Percentiles rank a stretch among this genome's conserved stretches.
phyloP scores from a whole-genome alignment of 2,888 invertebrate genomes.

The Pherbina coryleti region DNA sequence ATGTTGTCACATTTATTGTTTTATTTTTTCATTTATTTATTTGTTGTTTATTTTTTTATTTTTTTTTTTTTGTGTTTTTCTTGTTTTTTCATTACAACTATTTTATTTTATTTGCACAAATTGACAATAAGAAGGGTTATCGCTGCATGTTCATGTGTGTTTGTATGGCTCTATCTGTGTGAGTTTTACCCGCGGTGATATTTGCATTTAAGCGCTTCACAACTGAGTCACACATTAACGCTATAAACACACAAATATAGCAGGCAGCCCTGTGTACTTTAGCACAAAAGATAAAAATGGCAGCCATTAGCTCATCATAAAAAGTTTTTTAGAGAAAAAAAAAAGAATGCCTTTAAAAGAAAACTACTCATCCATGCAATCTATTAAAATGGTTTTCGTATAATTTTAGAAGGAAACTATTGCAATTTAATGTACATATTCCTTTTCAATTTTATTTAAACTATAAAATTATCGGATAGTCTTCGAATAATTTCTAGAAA shows the following conservation, averaged over 20 bases:
- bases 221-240: background rate
- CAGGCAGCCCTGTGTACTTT: background rate
- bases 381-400: too few relatives aligned
- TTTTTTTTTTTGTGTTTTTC: slow-evolving; percentile 1
- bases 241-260: background rate
- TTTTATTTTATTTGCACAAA: slow-evolving; percentile 25
- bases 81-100: background rate
- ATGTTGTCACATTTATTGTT: background rate
- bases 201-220: background rate
- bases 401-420: too few relatives aligned
- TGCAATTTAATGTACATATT: too few relatives aligned
- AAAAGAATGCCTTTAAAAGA: too few relatives aligned
- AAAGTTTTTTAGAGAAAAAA: too few relatives aligned
- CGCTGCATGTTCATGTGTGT: background rate
- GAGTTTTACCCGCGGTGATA: background rate
- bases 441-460: too few relatives aligned
- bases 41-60: background rate
- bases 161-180: background rate
- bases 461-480: too few relatives aligned
- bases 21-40: background rate
- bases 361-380: too few relatives aligned
- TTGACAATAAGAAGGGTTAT: slow-evolving; percentile 23
- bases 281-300: background rate
- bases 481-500: too few relatives aligned
- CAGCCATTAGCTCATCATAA: background rate